These are phyloP conservation scores for Machimus atricapillus DNA, from an alignment of 2,888 invertebrate species.

Conservation along the genomic window DNA sequence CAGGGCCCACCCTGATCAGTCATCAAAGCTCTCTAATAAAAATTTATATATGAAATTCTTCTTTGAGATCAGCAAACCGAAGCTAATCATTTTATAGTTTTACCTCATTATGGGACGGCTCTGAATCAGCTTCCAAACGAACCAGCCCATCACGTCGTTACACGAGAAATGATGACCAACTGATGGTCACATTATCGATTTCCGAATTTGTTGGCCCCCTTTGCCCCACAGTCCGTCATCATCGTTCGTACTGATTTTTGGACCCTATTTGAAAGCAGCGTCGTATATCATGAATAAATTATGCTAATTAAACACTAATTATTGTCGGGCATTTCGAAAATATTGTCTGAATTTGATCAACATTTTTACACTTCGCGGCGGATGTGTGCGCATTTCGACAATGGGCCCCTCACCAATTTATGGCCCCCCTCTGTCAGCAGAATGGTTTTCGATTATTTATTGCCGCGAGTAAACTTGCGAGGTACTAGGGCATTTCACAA, in stretches of 20 bases:
- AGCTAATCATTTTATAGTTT: conserved; percentile 21
- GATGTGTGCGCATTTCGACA: not conserved
- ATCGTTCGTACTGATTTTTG: not conserved
- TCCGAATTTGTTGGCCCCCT: not conserved
- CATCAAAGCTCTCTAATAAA: conserved; percentile 1
- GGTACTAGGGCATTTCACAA: not conserved
- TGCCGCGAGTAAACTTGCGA: not conserved
- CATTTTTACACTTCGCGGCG: conserved; percentile 19
- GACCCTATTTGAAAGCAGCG: conserved; percentile 1
- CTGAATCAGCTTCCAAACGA: conserved; percentile 7
- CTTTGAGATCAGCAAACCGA: not conserved
- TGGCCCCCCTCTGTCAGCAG: not conserved
- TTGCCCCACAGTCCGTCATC: not conserved
- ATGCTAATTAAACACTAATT: conserved; percentile 24
- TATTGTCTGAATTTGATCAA: conserved; percentile 29
- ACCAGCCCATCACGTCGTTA: not conserved
- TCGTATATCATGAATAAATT: not conserved
- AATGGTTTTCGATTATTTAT: conserved; percentile 7
- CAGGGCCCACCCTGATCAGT: not conserved
- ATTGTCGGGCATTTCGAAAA: conserved; percentile 20
- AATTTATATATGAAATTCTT: conserved; percentile 20
- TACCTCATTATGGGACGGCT: not conserved
- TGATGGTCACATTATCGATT: not conserved
- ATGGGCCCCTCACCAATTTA: not conserved
- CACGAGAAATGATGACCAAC: conserved; percentile 10